Evolutionary conservation across 2,797 vertebrate species (phyloP).

Genomic region (Gymnoscopelus braueri): DNA sequence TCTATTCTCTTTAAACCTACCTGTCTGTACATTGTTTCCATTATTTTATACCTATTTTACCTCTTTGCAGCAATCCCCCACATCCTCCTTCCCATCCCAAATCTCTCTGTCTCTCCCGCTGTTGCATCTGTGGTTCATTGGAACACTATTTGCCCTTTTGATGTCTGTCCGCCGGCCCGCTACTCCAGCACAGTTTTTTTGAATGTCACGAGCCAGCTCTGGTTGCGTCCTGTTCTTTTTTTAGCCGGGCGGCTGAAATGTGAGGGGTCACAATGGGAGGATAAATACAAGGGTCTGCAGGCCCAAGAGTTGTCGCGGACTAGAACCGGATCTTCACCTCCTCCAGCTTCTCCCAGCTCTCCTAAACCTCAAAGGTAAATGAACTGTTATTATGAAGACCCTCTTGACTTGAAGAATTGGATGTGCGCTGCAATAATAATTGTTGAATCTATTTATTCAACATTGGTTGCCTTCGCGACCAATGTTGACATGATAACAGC

Average conservation of each 20-base stretch:
- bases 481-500: neutral
- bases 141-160: constrained; percentile 72
- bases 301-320: constrained; percentile 65
- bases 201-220: constrained; percentile 81
- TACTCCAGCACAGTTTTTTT: constrained; percentile 60
- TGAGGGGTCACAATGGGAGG: constrained; percentile 83
- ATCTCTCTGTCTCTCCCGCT: constrained; percentile 18
- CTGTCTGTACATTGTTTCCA: neutral
- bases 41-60: neutral
- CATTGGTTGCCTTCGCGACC: neutral
- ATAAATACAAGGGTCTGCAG: constrained; percentile 77
- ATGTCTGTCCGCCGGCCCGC: constrained; percentile 35
- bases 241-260: constrained; percentile 82
- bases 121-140: constrained; percentile 24
- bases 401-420: too few relatives aligned
- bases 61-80: neutral
- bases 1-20: neutral
- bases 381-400: neutral
- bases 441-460: constrained; percentile 5
- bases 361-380: constrained; percentile 75
- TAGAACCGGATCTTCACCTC: constrained; percentile 69
- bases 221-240: constrained; percentile 80
- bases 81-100: neutral
- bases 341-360: constrained; percentile 71
- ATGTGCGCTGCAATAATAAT: neutral